Conservation (phyloP, 1,140 invertebrate species). For the Sarcophaga peregrina region DNA sequence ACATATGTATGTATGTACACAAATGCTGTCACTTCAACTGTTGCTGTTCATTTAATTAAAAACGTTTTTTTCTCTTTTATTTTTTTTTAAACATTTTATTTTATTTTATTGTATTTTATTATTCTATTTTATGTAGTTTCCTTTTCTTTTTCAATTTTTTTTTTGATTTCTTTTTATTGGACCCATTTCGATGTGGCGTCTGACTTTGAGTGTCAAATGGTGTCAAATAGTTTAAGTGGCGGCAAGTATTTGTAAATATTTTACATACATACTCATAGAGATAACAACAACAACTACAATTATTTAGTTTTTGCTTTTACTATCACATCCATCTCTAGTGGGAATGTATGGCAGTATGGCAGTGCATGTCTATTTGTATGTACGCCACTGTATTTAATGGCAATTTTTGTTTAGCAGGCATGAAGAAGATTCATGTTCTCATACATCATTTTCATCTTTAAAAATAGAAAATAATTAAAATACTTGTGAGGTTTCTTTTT, state of each 20-base stretch:
- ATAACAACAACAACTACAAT: neutral
- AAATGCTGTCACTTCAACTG: no score
- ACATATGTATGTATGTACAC: no score
- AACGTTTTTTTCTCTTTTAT: no score
- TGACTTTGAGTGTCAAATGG: constrained; percentile 21
- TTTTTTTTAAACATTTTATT: no score
- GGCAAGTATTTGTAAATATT: constrained; percentile 16
- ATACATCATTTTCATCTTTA: neutral
- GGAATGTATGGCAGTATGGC: neutral
- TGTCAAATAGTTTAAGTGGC: constrained; percentile 24
- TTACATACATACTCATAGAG: neutral
- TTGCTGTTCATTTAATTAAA: no score
- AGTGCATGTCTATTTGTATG: neutral
- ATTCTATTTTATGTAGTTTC: no score
- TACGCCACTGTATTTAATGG: neutral
- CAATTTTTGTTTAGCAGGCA: neutral
- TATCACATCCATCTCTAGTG: no score
- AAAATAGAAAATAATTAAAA: constrained; percentile 14
- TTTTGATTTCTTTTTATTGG: no score
- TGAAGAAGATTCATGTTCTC: neutral
- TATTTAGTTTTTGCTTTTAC: no score
- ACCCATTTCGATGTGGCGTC: neutral
- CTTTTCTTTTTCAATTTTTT: no score
- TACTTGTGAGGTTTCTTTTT: neutral
- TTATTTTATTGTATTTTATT: no score